Evolutionary conservation across 2,888 invertebrate species (phyloP).

Genomic region (Didymodactylos carnosus): DNA sequence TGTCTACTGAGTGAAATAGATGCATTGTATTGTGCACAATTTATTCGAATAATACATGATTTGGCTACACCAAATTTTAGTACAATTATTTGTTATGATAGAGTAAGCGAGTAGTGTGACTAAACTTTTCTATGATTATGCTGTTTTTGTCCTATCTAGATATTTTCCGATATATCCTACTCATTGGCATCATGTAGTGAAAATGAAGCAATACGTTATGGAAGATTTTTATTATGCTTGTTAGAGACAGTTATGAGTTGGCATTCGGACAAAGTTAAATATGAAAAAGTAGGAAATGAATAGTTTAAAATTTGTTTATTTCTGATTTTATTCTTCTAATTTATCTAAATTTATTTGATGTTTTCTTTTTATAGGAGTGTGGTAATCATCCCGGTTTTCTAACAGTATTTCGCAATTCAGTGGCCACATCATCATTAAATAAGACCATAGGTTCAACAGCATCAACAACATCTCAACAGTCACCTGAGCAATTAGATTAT

Average conservation of each 20-base stretch:
- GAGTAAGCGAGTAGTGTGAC: too few relatives aligned
- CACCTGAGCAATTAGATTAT: slow-evolving; percentile 71
- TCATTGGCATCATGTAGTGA: slow-evolving; percentile 91
- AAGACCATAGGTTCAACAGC: slow-evolving; percentile 15
- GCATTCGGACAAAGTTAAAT: slow-evolving; percentile 71
- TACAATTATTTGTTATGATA: slow-evolving; percentile 82
- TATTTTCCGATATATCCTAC: slow-evolving; percentile 92
- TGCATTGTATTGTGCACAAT: slow-evolving; percentile 87
- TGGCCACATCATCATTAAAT: neutral
- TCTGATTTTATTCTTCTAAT: slow-evolving; percentile 20
- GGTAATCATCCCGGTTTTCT: slow-evolving; percentile 89
- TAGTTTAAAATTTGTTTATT: too few relatives aligned
- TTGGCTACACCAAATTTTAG: slow-evolving; percentile 88
- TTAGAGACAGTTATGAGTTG: slow-evolving; percentile 84
- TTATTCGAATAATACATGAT: slow-evolving; percentile 80
- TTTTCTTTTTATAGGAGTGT: slow-evolving; percentile 46
- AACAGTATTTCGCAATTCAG: slow-evolving; percentile 60
- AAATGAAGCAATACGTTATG: slow-evolving; percentile 84
- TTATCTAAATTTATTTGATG: neutral
- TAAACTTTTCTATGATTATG: too few relatives aligned
- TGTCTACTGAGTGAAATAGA: slow-evolving; percentile 87
- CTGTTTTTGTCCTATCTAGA: too few relatives aligned
- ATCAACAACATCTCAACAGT: too few relatives aligned
- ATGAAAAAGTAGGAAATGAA: slow-evolving; percentile 54
- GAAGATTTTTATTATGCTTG: slow-evolving; percentile 73